These are phyloP conservation scores for Galago senegalensis DNA, from an alignment of 2,797 vertebrate species.

Conservation along the genomic window DNA sequence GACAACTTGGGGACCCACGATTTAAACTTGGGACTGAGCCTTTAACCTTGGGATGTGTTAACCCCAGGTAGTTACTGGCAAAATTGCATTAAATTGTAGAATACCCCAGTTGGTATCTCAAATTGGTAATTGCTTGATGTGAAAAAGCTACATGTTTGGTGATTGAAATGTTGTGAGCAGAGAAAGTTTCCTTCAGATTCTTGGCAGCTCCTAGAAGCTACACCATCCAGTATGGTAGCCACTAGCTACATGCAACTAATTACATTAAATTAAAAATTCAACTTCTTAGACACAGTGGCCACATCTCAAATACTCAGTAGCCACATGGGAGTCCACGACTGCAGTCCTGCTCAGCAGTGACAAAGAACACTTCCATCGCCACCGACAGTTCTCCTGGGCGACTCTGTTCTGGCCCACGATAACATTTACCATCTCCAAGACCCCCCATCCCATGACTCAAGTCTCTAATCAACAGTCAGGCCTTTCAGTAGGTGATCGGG, in stretches of 20 bases:
- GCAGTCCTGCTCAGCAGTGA: neutral
- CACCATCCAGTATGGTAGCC: neutral
- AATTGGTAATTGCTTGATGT: neutral
- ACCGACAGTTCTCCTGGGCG: neutral
- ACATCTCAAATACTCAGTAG: neutral
- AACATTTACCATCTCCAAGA: neutral
- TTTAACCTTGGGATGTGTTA: neutral
- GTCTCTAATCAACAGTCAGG: neutral
- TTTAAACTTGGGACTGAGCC: neutral
- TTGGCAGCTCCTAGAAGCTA: neutral
- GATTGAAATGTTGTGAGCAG: neutral
- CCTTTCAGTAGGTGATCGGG: neutral
- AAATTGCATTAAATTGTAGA: neutral
- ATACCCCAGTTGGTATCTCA: neutral
- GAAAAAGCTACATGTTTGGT: neutral
- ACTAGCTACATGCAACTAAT: neutral
- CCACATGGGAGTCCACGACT: neutral
- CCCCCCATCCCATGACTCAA: neutral
- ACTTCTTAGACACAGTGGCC: neutral
- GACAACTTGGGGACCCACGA: neutral
- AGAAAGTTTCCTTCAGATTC: neutral
- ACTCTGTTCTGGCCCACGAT: neutral
- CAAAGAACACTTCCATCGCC: neutral
- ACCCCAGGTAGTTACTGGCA: neutral
- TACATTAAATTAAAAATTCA: conserved; percentile 20